These are phyloP conservation scores for Vanessa cardui DNA, from an alignment of 2,888 invertebrate genomes.

Conservation along the genomic window DNA sequence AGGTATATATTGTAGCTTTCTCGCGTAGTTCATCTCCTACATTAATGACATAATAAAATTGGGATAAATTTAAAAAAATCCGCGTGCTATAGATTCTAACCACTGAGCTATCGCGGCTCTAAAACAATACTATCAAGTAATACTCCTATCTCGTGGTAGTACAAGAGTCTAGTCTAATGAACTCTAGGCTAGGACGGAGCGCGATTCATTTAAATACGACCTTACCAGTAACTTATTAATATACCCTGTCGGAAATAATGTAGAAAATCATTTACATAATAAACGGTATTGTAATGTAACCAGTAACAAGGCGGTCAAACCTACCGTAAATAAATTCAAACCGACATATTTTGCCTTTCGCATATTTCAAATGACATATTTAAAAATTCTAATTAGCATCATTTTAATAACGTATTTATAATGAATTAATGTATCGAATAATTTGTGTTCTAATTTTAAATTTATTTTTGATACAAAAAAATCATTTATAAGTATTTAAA, in stretches of 20 bases:
- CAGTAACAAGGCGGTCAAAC: conserved; percentile 34
- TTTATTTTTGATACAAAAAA: too few species aligned
- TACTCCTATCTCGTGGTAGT: neutral
- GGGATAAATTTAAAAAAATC: too few species aligned
- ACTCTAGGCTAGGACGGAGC: conserved; percentile 36
- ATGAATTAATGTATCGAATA: too few species aligned
- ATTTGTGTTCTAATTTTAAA: too few species aligned
- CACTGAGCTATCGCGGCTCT: too few species aligned
- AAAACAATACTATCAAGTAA: conserved; percentile 6
- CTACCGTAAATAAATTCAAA: conserved; percentile 29
- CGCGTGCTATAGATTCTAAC: too few species aligned
- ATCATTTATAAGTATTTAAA: too few species aligned
- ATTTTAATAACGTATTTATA: neutral
- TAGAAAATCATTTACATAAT: conserved; percentile 48
- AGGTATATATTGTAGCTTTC: too few species aligned
- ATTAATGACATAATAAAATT: too few species aligned
- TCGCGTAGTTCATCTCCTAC: too few species aligned
- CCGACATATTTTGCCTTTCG: conserved; percentile 17
- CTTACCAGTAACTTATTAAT: conserved; percentile 47
- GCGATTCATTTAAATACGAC: conserved; percentile 55
- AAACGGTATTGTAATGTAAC: conserved; percentile 42
- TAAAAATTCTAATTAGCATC: neutral
- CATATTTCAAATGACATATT: conserved; percentile 18
- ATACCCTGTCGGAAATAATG: conserved; percentile 47
- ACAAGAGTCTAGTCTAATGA: conserved; percentile 35